A percentile compares a stretch with the other conserved stretches of the same genome.
phyloP scores from a whole-genome alignment of 2,113 vertebrate genomes.

The Anoplopoma fimbria region DNA sequence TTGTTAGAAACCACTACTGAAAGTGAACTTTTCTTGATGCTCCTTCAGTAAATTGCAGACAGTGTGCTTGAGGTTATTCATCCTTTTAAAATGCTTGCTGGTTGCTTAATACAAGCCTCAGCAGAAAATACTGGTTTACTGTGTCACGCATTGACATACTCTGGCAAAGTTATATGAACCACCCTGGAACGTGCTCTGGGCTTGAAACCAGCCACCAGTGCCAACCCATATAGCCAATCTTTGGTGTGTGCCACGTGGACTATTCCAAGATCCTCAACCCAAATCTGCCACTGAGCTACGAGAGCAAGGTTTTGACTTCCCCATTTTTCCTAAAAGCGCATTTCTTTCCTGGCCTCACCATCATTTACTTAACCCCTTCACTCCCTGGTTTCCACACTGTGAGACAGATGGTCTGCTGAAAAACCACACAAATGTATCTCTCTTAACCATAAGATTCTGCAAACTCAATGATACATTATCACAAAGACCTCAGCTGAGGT shows the following conservation, averaged over 20 bases:
- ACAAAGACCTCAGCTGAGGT: not conserved
- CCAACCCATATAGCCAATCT: slow-evolving; percentile 66
- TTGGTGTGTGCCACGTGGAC: slow-evolving; percentile 71
- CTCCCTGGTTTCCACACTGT: slow-evolving; percentile 20
- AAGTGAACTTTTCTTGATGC: slow-evolving; percentile 17
- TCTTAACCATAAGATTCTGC: not conserved
- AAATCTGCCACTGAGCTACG: slow-evolving; percentile 71
- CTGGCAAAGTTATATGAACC: slow-evolving; percentile 61
- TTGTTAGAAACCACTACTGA: not conserved
- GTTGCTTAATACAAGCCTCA: slow-evolving; percentile 58
- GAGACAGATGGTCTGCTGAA: slow-evolving; percentile 25
- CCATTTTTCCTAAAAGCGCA: slow-evolving; percentile 65
- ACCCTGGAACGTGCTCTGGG: slow-evolving; percentile 69
- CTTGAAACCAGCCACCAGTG: slow-evolving; percentile 45
- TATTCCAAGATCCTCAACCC: slow-evolving; percentile 70
- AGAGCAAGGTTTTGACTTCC: slow-evolving; percentile 61
- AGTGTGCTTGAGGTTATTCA: slow-evolving; percentile 17
- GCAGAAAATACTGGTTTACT: slow-evolving; percentile 73
- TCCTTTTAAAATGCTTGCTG: slow-evolving; percentile 45
- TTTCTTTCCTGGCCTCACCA: slow-evolving; percentile 68
- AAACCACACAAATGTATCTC: slow-evolving; percentile 25
- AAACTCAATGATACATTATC: not conserved
- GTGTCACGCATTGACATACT: slow-evolving; percentile 76
- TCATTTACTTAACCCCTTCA: slow-evolving; percentile 65
- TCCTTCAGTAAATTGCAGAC: slow-evolving; percentile 16